Evolutionary conservation across 2,113 vertebrate genomes (phyloP).

Genomic region (Apteryx owenii): DNA sequence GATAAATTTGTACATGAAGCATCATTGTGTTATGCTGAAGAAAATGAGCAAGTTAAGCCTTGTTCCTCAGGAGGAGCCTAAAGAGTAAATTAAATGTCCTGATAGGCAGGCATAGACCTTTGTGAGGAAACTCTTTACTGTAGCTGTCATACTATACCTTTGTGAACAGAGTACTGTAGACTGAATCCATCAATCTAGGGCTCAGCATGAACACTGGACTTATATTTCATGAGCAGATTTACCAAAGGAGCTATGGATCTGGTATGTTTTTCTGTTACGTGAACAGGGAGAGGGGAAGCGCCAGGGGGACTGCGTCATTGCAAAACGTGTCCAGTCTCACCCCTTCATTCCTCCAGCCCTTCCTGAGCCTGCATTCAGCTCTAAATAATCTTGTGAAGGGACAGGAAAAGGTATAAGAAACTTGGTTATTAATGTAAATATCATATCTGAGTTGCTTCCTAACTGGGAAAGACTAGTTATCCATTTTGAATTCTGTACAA

Average conservation of each 20-base stretch:
- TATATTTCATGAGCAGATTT: rapidly evolving
- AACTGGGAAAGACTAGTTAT: neutral
- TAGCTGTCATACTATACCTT: neutral
- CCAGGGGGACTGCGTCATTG: neutral
- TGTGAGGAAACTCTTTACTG: neutral
- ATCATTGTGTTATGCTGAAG: neutral
- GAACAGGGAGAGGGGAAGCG: rapidly evolving
- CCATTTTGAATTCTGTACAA: neutral
- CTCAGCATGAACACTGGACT: neutral
- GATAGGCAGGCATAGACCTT: neutral
- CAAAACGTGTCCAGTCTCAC: neutral
- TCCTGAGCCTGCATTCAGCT: neutral
- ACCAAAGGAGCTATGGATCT: neutral
- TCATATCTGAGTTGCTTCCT: neutral
- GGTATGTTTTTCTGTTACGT: neutral
- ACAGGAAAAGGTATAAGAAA: neutral
- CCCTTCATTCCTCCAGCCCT: neutral
- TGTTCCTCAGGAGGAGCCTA: neutral
- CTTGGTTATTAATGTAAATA: neutral
- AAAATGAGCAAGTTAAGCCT: neutral
- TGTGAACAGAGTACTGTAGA: neutral
- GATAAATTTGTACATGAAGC: neutral
- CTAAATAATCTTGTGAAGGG: neutral
- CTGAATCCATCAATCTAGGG: neutral
- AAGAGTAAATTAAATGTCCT: neutral